Percentiles rank a stretch among this genome's conserved stretches.
Evolutionary conservation across 2,797 vertebrate genomes (phyloP).

Genomic region (Avahi laniger): DNA sequence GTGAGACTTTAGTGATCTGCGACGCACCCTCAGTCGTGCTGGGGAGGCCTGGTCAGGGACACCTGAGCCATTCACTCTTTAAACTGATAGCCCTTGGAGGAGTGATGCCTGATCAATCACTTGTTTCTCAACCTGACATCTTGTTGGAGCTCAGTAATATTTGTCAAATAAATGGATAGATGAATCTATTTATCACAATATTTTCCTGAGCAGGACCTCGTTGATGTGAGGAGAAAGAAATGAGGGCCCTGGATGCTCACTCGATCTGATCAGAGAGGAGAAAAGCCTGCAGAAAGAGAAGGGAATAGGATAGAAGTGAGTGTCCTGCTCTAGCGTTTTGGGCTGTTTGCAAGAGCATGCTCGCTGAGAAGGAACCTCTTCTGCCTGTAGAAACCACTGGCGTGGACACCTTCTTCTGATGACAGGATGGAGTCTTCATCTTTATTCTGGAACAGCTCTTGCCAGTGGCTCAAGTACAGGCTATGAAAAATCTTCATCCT

Average conservation of each 20-base stretch:
- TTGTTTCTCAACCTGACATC: not conserved
- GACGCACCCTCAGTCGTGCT: rapidly evolving
- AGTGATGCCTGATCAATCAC: not conserved
- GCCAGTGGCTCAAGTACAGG: not conserved
- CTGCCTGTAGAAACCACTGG: not conserved
- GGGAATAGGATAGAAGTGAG: not conserved
- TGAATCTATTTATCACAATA: not conserved
- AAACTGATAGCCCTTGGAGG: not conserved
- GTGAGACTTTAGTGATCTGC: not conserved
- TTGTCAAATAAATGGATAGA: not conserved
- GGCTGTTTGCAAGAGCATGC: not conserved
- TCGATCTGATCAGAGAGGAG: not conserved
- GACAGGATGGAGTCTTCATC: not conserved
- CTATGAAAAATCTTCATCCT: not conserved
- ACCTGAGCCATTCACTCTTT: not conserved
- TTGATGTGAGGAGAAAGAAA: not conserved
- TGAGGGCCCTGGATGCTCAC: not conserved
- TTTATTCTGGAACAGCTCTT: not conserved
- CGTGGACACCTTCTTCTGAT: not conserved
- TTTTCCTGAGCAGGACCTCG: not conserved
- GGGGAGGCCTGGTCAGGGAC: not conserved
- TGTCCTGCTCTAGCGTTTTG: not conserved
- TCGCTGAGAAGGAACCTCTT: not conserved
- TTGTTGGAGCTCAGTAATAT: not conserved
- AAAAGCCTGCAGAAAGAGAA: not conserved